phyloP scores from a whole-genome alignment of 2,797 vertebrate genomes.

The Xiphophorus birchmanni region DNA sequence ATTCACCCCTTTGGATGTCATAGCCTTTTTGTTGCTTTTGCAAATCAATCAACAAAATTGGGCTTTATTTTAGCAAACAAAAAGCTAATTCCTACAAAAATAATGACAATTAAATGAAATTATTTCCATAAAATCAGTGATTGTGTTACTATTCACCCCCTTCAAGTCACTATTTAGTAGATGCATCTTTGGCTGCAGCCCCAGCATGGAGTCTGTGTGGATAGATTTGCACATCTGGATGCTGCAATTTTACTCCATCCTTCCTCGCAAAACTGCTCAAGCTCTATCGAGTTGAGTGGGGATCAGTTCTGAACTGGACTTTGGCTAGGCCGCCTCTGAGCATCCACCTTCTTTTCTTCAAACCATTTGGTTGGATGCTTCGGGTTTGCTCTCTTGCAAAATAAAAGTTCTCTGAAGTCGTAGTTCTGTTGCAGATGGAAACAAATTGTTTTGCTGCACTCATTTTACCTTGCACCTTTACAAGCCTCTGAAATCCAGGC shows the following conservation, averaged over 20 bases:
- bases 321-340: too few species aligned
- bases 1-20: not conserved
- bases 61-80: not conserved
- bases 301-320: too few species aligned
- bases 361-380: too few species aligned
- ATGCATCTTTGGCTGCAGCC: not conserved
- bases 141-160: not conserved
- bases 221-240: not conserved
- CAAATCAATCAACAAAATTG: not conserved
- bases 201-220: not conserved
- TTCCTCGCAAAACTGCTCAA: not conserved
- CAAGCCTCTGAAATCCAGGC: not conserved
- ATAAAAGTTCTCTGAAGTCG: too few species aligned
- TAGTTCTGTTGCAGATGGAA: too few species aligned
- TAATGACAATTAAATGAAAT: not conserved
- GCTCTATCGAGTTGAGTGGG: not conserved
- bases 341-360: too few species aligned
- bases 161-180: not conserved
- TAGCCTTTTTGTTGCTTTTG: not conserved
- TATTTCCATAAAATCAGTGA: not conserved
- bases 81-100: not conserved
- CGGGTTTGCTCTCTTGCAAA: too few species aligned
- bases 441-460: too few species aligned
- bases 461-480: too few species aligned
- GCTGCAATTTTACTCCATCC: not conserved